phyloP scores from a whole-genome alignment of 2,888 invertebrate species.

The Eupithecia subfuscata region DNA sequence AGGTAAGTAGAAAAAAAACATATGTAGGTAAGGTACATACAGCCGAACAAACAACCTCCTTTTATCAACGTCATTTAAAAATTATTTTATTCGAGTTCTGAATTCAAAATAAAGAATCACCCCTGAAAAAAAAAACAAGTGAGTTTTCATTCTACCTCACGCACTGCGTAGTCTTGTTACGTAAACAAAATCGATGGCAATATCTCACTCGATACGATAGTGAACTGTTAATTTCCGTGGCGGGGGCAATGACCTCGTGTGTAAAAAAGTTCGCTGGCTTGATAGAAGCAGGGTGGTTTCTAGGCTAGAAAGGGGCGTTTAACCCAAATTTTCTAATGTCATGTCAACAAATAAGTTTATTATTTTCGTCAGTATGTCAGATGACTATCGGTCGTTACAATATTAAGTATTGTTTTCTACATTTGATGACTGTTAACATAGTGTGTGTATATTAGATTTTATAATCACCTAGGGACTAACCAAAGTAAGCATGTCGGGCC shows the following conservation, averaged over 20 bases:
- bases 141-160: slow-evolving; percentile 8
- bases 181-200: slow-evolving; percentile 35
- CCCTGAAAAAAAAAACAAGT: neutral
- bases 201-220: slow-evolving; percentile 46
- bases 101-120: neutral
- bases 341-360: no score
- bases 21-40: no score
- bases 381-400: no score
- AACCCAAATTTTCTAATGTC: neutral
- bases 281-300: slow-evolving; percentile 18
- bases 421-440: no score
- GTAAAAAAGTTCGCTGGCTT: slow-evolving; percentile 52
- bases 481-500: no score
- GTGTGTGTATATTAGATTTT: no score
- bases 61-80: no score
- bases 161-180: slow-evolving; percentile 18
- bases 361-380: no score
- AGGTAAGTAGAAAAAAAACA: no score
- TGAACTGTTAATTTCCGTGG: slow-evolving; percentile 58
- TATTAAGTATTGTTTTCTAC: no score
- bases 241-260: slow-evolving; percentile 50
- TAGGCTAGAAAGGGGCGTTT: slow-evolving; percentile 5
- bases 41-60: no score
- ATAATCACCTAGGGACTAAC: no score
- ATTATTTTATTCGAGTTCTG: neutral